A percentile compares a stretch with the other conserved stretches of the same genome.
These are phyloP conservation scores for Hystrix brachyura DNA, from an alignment of 2,113 vertebrate species.

Conservation along the genomic window DNA sequence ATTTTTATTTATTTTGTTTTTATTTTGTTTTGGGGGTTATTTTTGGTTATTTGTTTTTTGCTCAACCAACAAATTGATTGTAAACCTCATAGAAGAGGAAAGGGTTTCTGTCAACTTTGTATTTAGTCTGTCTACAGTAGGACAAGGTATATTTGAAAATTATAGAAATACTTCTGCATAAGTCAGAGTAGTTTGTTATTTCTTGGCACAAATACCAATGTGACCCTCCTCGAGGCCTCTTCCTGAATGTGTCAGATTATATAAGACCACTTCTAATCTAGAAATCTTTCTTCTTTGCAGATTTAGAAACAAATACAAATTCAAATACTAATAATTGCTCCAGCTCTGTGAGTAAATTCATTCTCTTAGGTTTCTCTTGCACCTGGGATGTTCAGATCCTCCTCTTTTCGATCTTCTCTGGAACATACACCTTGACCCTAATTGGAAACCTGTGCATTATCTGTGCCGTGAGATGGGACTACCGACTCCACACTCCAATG, in stretches of 20 bases:
- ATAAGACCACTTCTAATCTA: background rate
- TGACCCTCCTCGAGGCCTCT: slow-evolving; percentile 45
- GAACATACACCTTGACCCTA: slow-evolving; percentile 44
- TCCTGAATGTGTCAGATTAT: background rate
- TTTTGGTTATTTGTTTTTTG: background rate
- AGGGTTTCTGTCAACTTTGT: background rate
- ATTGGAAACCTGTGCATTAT: slow-evolving; percentile 59
- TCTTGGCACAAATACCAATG: background rate
- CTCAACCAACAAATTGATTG: too few relatives aligned
- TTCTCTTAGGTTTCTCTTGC: slow-evolving; percentile 79
- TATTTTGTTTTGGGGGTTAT: too few relatives aligned
- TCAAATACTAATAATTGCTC: background rate
- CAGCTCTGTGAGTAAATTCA: slow-evolving; percentile 58
- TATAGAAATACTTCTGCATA: background rate
- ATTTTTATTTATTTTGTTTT: too few relatives aligned
- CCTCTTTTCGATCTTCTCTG: slow-evolving; percentile 63
- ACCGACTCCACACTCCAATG: too few relatives aligned
- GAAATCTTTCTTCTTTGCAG: background rate
- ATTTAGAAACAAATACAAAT: background rate
- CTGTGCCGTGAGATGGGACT: too few relatives aligned
- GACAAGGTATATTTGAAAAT: background rate
- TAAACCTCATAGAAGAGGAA: background rate
- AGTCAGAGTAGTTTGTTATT: background rate
- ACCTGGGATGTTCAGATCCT: background rate
- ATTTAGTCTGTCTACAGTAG: background rate